Evolutionary conservation across 2,888 invertebrate genomes (phyloP).

Genomic region (Parthenolecanium corni): DNA sequence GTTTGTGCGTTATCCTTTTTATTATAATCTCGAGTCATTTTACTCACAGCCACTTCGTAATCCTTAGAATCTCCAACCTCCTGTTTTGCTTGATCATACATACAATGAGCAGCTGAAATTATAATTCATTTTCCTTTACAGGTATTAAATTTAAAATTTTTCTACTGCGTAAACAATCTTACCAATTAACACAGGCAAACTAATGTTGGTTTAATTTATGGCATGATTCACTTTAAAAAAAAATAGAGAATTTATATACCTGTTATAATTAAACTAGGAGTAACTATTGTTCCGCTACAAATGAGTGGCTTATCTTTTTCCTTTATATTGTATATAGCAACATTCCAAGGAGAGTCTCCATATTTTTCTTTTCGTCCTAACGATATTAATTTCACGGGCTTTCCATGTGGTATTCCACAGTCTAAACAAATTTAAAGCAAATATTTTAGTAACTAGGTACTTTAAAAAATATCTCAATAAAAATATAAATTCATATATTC

Average conservation of each 20-base stretch:
- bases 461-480: too few relatives aligned
- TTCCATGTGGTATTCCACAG: neutral
- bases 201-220: too few relatives aligned
- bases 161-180: too few relatives aligned
- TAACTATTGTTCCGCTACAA: slow-evolving; percentile 4
- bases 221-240: too few relatives aligned
- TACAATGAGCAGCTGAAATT: neutral
- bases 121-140: too few relatives aligned
- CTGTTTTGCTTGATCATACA: neutral
- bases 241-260: too few relatives aligned
- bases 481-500: neutral
- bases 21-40: neutral
- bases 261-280: neutral
- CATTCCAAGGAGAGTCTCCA: slow-evolving; percentile 9
- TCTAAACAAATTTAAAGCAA: neutral
- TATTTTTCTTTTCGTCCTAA: neutral
- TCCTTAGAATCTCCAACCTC: neutral
- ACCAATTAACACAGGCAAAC: too few relatives aligned
- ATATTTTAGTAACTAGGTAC: neutral
- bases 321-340: neutral
- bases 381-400: neutral
- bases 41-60: neutral
- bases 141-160: too few relatives aligned
- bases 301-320: neutral
- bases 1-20: neutral